Conservation (phyloP, 2,113 vertebrate genomes). For the Uropsilus gracilis region DNA sequence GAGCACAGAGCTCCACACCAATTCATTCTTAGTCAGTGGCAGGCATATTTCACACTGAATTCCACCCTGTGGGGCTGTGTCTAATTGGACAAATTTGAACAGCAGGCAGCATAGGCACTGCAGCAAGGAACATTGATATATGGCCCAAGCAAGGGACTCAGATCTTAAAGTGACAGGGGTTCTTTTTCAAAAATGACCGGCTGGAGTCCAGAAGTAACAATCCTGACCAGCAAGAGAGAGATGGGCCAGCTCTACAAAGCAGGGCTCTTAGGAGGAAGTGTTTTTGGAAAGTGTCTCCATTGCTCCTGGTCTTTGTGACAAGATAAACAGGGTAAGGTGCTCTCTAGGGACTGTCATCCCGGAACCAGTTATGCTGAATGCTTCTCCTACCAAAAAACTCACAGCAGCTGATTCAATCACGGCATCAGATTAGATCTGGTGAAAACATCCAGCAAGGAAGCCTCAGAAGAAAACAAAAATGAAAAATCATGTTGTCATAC, state of each 20-base stretch:
- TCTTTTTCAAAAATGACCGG: constrained; percentile 61
- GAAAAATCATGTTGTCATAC: not conserved
- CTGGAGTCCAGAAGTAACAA: constrained; percentile 15
- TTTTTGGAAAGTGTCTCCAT: constrained; percentile 32
- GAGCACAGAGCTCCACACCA: constrained; percentile 84
- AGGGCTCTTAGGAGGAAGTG: constrained; percentile 10
- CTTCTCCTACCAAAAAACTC: not conserved
- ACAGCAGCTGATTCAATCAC: not conserved
- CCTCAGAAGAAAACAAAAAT: not conserved
- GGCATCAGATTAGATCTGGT: not conserved
- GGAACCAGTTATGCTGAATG: not conserved
- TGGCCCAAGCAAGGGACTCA: constrained; percentile 77
- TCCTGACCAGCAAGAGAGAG: not conserved
- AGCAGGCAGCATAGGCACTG: constrained; percentile 90
- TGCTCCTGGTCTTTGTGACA: not conserved
- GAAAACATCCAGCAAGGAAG: constrained; percentile 2
- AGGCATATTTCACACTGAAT: constrained; percentile 93
- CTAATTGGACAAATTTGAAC: constrained; percentile 99
- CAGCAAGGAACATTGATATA: constrained; percentile 91
- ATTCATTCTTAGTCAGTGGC: constrained; percentile 90
- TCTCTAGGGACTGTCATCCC: not conserved
- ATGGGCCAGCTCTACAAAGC: not conserved
- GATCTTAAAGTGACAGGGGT: constrained; percentile 80
- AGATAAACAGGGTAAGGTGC: constrained; percentile 48
- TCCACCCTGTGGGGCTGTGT: constrained; percentile 92